Evolutionary conservation across 92 coral and sea anemone species (phyloP), one percentile per base, ranked within the genome.

Genomic region (Zoanthus solanderi): DNA sequence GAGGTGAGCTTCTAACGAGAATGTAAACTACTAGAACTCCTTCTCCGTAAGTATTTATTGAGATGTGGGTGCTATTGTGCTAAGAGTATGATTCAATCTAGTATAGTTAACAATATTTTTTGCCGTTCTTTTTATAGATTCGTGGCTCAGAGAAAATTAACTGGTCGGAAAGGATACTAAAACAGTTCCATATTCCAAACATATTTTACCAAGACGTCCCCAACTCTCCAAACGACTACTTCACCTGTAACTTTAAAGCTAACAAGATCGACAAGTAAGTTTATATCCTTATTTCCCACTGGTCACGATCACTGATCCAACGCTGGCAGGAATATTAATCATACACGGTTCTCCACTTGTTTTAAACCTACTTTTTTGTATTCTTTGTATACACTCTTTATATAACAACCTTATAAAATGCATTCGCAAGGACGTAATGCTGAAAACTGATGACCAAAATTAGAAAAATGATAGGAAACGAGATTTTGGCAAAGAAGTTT

Each of bases 111-210:
- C 37, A 37, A 18, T 32, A 28, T 63, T 10, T 45, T 34, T 52
- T 60, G 16, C 60, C 17, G 47, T 86, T 50, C 17, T 53, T 6
- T n/a, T 12, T 30, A n/a, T 63, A 97, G 99, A 76, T 97, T 48
- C 99, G 99, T 65, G 80, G 93, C 47, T 78, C 94, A 9, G 92
- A 87, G 87, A 97, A 97, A 52, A 75, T 95, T 86, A 97, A 97
- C 92, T 97, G 99, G 99, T 95, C 98, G 54, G 99, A 97, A 42
- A 90, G 99, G 72, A 97, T 97, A 91, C 76, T 97, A 50, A 91
- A 92, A 37, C 94, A 94, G 29, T 88, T 95, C 67, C 98, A 83
- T 57, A 47, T 97, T 29, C 99, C 99, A 1, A 97, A 97, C 87
- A 90, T 97, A 1, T 97, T 95, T 88, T 88, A 94, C 47, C 97